A percentile compares a stretch with the other conserved stretches of the same genome.
Evolutionary conservation across 2,888 invertebrate genomes (phyloP).

Genomic region (Agriopis leucophaearia): DNA sequence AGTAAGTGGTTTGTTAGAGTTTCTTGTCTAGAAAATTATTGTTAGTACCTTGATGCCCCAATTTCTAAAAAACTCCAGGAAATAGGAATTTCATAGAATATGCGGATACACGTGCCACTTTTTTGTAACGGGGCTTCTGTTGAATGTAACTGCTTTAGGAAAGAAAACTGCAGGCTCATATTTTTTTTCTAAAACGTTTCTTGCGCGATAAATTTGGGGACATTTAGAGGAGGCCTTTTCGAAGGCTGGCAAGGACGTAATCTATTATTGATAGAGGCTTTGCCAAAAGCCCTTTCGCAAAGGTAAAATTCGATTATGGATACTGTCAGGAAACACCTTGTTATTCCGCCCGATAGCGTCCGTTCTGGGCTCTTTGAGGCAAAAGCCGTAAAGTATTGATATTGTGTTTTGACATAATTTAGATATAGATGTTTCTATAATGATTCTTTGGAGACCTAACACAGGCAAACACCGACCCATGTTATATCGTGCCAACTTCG

Average conservation of each 20-base stretch:
- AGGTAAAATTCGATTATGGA: conserved; percentile 57
- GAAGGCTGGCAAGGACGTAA: conserved; percentile 63
- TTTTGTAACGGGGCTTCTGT: conserved; percentile 47
- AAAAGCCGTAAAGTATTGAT: conserved; percentile 16
- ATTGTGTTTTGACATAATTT: conserved; percentile 12
- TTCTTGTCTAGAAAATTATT: background rate
- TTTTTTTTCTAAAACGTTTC: conserved; percentile 58
- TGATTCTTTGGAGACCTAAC: background rate
- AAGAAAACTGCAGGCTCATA: conserved; percentile 50
- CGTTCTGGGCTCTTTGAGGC: conserved; percentile 24
- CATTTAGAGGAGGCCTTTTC: conserved; percentile 59
- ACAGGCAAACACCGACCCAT: background rate
- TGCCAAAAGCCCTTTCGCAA: conserved; percentile 53
- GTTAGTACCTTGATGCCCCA: background rate
- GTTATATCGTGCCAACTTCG: background rate
- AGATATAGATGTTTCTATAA: background rate
- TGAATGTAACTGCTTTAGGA: conserved; percentile 47
- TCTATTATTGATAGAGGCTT: conserved; percentile 70
- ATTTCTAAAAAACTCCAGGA: conserved; percentile 1
- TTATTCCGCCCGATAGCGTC: conserved; percentile 42
- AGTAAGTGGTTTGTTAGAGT: background rate
- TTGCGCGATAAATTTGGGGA: conserved; percentile 60
- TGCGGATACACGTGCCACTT: conserved; percentile 45
- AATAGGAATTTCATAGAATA: conserved; percentile 46
- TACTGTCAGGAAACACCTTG: conserved; percentile 51